phyloP scores from a whole-genome alignment of 2,797 vertebrate genomes.

The Novumbra hubbsi region DNA sequence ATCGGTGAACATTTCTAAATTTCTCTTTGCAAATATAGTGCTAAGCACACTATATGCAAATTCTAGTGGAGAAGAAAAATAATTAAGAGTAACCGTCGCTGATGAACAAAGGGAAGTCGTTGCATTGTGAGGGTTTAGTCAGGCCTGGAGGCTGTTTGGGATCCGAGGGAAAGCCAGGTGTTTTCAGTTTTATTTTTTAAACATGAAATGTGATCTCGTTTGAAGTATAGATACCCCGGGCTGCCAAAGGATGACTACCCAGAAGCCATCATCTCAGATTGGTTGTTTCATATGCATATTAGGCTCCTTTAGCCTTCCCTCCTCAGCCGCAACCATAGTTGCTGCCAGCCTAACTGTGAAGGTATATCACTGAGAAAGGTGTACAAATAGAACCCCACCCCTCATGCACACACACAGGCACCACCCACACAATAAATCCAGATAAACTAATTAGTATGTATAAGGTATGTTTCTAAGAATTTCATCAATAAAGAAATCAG shows the following conservation, averaged over 20 bases:
- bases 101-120: conserved; percentile 32
- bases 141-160: conserved; percentile 27
- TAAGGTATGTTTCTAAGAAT: background rate
- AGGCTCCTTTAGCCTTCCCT: conserved; percentile 36
- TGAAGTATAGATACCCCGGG: conserved; percentile 46
- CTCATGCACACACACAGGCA: conserved; percentile 14
- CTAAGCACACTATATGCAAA: conserved; percentile 33
- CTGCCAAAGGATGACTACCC: conserved; percentile 27
- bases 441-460: background rate
- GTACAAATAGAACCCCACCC: background rate
- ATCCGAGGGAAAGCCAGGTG: conserved; percentile 30
- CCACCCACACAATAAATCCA: background rate
- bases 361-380: conserved; percentile 29
- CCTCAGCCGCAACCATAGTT: conserved; percentile 28
- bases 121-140: conserved; percentile 42
- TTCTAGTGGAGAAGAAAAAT: conserved; percentile 15
- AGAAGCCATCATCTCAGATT: conserved; percentile 50
- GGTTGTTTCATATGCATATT: conserved; percentile 70
- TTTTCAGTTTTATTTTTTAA: conserved; percentile 22
- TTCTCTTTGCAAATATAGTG: conserved; percentile 17
- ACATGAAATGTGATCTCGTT: conserved; percentile 27
- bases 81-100: conserved; percentile 15
- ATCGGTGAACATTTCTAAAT: background rate
- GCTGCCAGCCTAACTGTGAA: conserved; percentile 18
- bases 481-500: background rate